Conservation (phyloP, 2,888 invertebrate genomes). For the Harpalus rubripes region DNA sequence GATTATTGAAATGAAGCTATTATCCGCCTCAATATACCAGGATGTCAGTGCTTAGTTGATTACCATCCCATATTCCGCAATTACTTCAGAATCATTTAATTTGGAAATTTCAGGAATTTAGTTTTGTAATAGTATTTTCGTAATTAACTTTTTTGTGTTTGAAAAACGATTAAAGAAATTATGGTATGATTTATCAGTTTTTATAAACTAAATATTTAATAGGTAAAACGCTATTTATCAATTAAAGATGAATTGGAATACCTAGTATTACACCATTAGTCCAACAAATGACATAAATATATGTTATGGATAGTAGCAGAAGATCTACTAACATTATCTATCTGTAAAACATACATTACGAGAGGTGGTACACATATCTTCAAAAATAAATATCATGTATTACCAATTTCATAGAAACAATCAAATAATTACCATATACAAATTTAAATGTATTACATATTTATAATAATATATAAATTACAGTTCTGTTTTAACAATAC, state of each 20-base stretch:
- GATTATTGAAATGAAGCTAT: slow-evolving; percentile 35
- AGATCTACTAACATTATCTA: slow-evolving; percentile 39
- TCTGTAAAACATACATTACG: slow-evolving; percentile 21
- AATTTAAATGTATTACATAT: neutral
- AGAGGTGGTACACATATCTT: neutral
- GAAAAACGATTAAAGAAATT: neutral
- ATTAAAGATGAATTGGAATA: slow-evolving; percentile 35
- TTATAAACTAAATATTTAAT: slow-evolving; percentile 8
- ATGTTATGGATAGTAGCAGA: slow-evolving; percentile 25
- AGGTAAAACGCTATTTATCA: slow-evolving; percentile 44
- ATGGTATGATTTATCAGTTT: slow-evolving; percentile 17
- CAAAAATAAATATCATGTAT: neutral
- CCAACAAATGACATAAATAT: slow-evolving; percentile 48
- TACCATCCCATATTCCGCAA: slow-evolving; percentile 25
- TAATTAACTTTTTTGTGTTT: slow-evolving; percentile 26
- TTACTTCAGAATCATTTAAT: slow-evolving; percentile 37
- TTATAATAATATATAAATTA: neutral
- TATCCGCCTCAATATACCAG: slow-evolving; percentile 14
- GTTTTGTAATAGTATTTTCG: slow-evolving; percentile 24
- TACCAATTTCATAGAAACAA: neutral
- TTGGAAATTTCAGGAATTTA: slow-evolving; percentile 22
- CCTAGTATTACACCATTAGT: slow-evolving; percentile 29
- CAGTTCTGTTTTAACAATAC: neutral
- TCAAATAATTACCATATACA: neutral
- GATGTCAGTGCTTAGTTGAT: slow-evolving; percentile 32